These are phyloP conservation scores for Hemibagrus wyckioides DNA, from an alignment of 2,113 vertebrate genomes.

Conservation along the genomic window DNA sequence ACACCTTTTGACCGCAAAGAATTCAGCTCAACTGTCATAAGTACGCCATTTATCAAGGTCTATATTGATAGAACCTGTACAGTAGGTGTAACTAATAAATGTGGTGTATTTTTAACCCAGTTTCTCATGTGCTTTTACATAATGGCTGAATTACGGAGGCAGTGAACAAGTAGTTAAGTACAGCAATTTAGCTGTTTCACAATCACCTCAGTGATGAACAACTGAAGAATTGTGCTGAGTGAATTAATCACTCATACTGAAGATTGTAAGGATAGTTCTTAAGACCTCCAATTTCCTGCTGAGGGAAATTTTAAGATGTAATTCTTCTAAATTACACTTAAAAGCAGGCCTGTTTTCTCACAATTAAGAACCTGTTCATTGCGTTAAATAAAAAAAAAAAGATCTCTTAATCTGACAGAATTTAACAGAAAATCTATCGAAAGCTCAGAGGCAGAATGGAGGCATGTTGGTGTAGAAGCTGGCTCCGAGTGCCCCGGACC, in stretches of 20 bases:
- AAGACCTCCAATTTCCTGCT: not conserved
- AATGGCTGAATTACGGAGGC: not conserved
- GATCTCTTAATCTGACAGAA: conserved; percentile 19
- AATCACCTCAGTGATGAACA: not conserved
- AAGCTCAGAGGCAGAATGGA: conserved; percentile 5
- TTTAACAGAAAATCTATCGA: not conserved
- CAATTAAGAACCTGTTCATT: not conserved
- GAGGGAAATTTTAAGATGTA: not conserved
- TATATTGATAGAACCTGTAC: not conserved
- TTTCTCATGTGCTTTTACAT: not conserved
- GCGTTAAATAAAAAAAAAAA: conserved; percentile 16
- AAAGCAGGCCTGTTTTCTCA: not conserved
- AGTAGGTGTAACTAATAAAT: not conserved
- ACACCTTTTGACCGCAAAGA: not conserved
- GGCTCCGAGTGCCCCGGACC: not conserved
- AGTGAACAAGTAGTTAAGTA: not conserved
- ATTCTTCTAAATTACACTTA: conserved; percentile 4
- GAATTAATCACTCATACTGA: not conserved
- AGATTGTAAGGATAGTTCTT: not conserved
- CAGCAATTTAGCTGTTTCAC: not conserved
- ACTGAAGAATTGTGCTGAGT: not conserved
- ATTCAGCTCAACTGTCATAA: not conserved
- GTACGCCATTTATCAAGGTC: not conserved
- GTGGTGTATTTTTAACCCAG: not conserved
- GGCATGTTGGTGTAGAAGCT: not conserved